Base-by-base conservation (phyloP, 2,888 invertebrate species). In the Dilophus febrilis region DNA sequence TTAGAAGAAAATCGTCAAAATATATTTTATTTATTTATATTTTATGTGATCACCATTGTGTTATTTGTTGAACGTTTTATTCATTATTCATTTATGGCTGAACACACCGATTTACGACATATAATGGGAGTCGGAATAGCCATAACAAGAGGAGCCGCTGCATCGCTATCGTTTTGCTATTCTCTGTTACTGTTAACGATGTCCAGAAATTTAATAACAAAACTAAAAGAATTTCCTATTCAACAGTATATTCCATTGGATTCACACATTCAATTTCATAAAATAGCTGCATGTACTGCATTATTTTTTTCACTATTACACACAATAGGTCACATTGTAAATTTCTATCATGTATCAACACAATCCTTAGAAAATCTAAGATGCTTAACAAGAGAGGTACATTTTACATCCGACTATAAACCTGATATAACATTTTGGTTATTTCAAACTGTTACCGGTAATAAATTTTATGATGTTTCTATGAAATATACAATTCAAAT, bases 71-170 rank as follows among this genome's bases (percentile, higher is more conserved):
- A 94, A 58, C 68, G 94, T 55, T 95, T 94, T 55, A 90, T 92
- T 41, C 88, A 91, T 65, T 94, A 94, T 57, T 88, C 91, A 0
- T 92, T 92, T 59, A 87, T 94, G 85, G 80, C 90, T 1, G 94
- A 95, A 55, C 92, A 94, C 60, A 80, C 90, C 18, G 94, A 95
- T 60, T 64, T 95, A 48, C 69, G 94, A 2, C 90, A 94, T 54
- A 92, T 95, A 33, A 94, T 95, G 94, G 94, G 94, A 2, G 88
- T 90, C 2, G 92, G 94, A 1, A 94, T 94, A 37, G 92, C 92
- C 7, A 86, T 92, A 48, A 92, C 92, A 0, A 68, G 92, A 57
- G 92, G 92, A 14, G 87, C 92, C 0, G 94, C 94, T 1, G 92
- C 91, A 2, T 85, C 92, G 0, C 59, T 95, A 7, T 92, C 92